Percentiles rank a stretch among this genome's conserved stretches.
Evolutionary conservation across 2,797 vertebrate genomes (phyloP).

Genomic region (Acropternis orthonyx): DNA sequence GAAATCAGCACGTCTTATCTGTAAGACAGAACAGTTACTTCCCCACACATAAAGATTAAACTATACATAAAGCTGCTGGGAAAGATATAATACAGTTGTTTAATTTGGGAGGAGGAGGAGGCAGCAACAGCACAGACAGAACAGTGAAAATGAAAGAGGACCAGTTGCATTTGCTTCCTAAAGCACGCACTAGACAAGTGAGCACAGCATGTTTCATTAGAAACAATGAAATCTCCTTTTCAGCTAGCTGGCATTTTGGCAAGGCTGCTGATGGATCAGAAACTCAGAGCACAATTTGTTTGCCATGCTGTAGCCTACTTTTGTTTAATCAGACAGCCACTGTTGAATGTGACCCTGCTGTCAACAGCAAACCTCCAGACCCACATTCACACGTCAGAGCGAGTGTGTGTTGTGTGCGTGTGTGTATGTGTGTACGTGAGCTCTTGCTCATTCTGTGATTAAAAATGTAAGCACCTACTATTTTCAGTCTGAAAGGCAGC

Average conservation of each 20-base stretch:
- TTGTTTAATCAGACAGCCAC: constrained; percentile 49
- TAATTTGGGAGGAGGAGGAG: neutral
- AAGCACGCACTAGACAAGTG: constrained; percentile 20
- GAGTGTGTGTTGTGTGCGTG: constrained; percentile 67
- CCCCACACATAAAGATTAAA: neutral
- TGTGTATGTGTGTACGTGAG: constrained; percentile 74
- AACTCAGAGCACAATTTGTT: constrained; percentile 49
- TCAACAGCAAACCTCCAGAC: constrained; percentile 43
- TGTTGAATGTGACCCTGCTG: constrained; percentile 39
- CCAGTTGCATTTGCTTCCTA: constrained; percentile 35
- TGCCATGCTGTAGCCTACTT: constrained; percentile 50
- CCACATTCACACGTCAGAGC: constrained; percentile 11
- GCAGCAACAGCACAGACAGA: neutral
- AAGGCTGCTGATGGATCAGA: constrained; percentile 57
- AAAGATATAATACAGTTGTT: neutral
- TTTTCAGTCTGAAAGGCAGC: constrained; percentile 79
- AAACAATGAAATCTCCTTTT: constrained; percentile 65
- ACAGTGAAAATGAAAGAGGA: constrained; percentile 2
- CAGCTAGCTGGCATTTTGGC: constrained; percentile 48
- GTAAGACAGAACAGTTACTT: neutral
- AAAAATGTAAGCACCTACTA: constrained; percentile 77
- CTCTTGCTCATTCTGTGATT: constrained; percentile 73
- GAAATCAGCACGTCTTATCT: neutral
- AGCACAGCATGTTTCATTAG: constrained; percentile 61
- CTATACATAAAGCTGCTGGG: neutral